phyloP scores from a whole-genome alignment of 2,888 invertebrate genomes.

The Chironomus tentans region DNA sequence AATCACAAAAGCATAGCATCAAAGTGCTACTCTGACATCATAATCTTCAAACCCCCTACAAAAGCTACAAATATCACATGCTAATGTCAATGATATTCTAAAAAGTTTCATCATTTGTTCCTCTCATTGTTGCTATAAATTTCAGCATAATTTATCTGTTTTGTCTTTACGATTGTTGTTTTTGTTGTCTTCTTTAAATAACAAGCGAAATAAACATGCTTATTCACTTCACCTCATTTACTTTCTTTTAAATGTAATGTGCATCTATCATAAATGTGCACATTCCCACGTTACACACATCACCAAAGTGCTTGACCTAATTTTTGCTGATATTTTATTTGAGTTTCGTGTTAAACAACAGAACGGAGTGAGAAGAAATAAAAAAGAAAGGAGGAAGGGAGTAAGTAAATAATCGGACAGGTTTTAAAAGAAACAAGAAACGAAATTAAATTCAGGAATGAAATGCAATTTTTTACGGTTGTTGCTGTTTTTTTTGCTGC shows the following conservation, averaged over 20 bases:
- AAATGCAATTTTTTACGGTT: neutral
- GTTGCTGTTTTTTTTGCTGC: too few species aligned
- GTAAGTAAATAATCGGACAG: neutral
- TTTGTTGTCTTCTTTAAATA: neutral
- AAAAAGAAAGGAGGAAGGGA: neutral
- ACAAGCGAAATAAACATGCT: neutral
- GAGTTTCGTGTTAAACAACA: neutral
- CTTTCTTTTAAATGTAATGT: neutral
- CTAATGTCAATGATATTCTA: too few species aligned
- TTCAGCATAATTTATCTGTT: neutral
- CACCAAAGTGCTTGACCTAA: neutral
- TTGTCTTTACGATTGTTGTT: too few species aligned
- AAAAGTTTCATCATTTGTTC: too few species aligned
- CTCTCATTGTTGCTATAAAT: neutral
- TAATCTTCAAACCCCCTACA: too few species aligned
- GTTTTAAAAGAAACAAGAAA: neutral
- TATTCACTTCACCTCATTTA: neutral
- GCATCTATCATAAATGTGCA: neutral
- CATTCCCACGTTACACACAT: slow-evolving; percentile 20
- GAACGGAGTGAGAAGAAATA: neutral
- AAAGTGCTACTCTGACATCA: too few species aligned
- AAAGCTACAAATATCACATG: too few species aligned
- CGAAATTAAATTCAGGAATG: neutral
- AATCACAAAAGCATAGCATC: too few species aligned
- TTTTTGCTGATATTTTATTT: neutral